These are phyloP conservation scores for Gryllus longicercus DNA, from an alignment of 2,888 invertebrate species.

Conservation along the genomic window DNA sequence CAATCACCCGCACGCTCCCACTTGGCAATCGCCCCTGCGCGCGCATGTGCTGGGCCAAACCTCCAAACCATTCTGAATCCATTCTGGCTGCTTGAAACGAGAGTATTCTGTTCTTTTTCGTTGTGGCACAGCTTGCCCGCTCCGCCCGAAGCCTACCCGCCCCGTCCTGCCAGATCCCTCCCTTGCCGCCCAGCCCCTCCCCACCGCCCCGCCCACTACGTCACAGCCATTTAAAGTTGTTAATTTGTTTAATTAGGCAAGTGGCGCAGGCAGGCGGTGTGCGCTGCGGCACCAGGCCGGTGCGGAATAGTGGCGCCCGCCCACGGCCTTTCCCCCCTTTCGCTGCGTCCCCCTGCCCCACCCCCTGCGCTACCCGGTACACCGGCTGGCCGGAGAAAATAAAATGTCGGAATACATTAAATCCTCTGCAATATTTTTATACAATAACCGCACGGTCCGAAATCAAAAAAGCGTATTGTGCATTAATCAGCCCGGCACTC, in stretches of 20 bases:
- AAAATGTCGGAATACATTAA: neutral
- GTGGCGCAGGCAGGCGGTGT: constrained; percentile 10
- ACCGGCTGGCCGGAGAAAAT: too few species aligned
- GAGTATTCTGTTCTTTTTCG: too few species aligned
- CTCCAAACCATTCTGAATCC: too few species aligned
- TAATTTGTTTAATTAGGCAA: constrained; percentile 10
- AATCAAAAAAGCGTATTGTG: neutral
- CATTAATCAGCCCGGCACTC: neutral
- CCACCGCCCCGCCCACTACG: neutral
- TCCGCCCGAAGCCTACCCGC: too few species aligned
- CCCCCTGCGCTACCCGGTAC: neutral
- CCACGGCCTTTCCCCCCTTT: neutral
- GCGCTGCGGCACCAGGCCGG: too few species aligned
- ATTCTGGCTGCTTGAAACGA: too few species aligned
- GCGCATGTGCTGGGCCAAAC: too few species aligned
- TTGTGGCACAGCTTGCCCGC: too few species aligned
- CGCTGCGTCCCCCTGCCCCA: neutral
- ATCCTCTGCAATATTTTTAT: neutral
- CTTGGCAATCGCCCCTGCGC: too few species aligned
- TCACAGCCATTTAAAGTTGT: constrained; percentile 8
- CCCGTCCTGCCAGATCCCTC: too few species aligned
- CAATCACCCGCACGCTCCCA: too few species aligned
- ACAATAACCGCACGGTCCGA: neutral
- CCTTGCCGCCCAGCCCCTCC: neutral
- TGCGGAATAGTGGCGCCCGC: too few species aligned